These are phyloP conservation scores for Acholoe squamosa DNA, from an alignment of 2,888 invertebrate genomes.

Conservation along the genomic window DNA sequence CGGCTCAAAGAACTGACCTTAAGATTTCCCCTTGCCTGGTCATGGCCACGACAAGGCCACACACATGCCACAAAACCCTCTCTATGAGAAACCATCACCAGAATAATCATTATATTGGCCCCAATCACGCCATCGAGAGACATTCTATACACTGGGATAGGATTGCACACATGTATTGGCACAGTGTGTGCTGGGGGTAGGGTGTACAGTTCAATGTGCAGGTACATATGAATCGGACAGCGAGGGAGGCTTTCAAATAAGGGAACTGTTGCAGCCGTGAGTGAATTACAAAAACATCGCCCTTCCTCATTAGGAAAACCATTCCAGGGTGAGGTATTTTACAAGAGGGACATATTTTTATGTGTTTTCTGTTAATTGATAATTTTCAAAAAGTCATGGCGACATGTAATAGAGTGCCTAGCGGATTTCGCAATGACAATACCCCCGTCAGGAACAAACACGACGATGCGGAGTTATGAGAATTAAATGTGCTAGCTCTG, in stretches of 20 bases:
- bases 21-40: not conserved
- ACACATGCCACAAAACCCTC: not conserved
- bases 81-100: not conserved
- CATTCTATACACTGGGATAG: not conserved
- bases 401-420: slow-evolving; percentile 17
- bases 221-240: not conserved
- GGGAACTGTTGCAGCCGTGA: not conserved
- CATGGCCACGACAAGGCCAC: not conserved
- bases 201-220: not conserved
- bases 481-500: not conserved
- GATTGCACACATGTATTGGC: not conserved
- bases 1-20: not conserved
- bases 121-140: not conserved
- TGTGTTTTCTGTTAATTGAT: slow-evolving; percentile 20
- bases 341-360: slow-evolving; percentile 32
- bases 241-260: not conserved
- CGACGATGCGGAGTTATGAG: not conserved
- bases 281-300: not conserved
- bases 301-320: slow-evolving; percentile 25
- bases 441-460: not conserved
- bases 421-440: not conserved
- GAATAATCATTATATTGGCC: slow-evolving; percentile 33
- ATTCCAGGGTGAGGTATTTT: not conserved
- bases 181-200: not conserved
- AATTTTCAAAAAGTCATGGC: not conserved